phyloP scores from a whole-genome alignment of 1,140 invertebrate species.

The Holotrichia oblita region DNA sequence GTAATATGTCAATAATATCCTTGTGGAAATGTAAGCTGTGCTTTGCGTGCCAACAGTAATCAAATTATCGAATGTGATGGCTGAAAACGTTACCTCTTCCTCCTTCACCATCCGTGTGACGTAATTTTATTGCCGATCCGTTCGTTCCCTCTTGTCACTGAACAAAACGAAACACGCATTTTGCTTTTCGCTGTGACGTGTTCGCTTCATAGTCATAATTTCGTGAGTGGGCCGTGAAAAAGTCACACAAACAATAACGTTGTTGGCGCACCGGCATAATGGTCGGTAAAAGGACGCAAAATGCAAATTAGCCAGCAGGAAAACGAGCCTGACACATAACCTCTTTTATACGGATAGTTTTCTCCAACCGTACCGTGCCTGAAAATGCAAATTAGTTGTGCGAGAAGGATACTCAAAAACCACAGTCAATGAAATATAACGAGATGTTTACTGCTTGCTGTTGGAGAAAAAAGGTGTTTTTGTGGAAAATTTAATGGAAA shows the following conservation, averaged over 20 bases:
- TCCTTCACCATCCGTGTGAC: neutral
- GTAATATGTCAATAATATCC: neutral
- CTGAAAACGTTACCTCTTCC: neutral
- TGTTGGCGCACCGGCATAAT: neutral
- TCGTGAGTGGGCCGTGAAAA: conserved; percentile 2
- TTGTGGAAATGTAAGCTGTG: neutral
- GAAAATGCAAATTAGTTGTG: neutral
- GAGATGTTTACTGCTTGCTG: too few relatives aligned
- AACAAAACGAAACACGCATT: conserved; percentile 6
- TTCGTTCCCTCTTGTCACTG: neutral
- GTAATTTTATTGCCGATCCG: neutral
- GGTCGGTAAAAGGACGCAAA: neutral
- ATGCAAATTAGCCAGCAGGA: neutral
- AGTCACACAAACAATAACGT: conserved; percentile 6
- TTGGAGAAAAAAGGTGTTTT: too few relatives aligned
- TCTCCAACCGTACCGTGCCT: neutral
- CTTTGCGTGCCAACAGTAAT: conserved; percentile 6
- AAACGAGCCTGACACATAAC: neutral
- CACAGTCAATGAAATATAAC: too few relatives aligned
- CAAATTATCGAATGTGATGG: conserved; percentile 16
- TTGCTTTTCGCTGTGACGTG: neutral
- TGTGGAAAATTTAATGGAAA: too few relatives aligned
- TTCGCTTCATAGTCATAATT: neutral
- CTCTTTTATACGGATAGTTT: neutral
- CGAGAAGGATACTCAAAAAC: neutral